Conservation (phyloP, 2,888 invertebrate species). For the Caradrina kadenii region DNA sequence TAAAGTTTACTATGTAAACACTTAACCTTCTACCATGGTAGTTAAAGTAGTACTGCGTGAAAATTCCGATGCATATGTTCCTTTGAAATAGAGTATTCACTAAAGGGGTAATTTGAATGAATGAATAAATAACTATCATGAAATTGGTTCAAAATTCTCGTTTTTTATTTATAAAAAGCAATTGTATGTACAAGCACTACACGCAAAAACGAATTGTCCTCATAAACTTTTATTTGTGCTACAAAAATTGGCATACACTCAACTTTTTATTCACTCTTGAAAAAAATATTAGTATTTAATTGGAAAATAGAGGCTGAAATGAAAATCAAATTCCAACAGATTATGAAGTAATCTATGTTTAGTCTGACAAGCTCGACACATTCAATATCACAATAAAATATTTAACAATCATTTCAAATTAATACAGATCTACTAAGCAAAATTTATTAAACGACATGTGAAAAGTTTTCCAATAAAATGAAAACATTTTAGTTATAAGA, state of each 20-base stretch:
- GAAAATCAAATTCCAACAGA: too few relatives aligned
- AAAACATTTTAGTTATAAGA: conserved; percentile 7
- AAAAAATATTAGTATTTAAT: not conserved
- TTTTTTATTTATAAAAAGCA: conserved; percentile 9
- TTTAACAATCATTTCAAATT: too few relatives aligned
- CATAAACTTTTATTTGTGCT: conserved; percentile 22
- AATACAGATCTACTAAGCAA: too few relatives aligned
- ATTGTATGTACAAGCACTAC: not conserved
- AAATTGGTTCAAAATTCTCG: conserved; percentile 4
- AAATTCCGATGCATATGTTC: not conserved
- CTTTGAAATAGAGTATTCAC: conserved; percentile 7
- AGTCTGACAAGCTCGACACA: not conserved
- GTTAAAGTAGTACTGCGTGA: not conserved
- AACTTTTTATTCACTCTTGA: not conserved
- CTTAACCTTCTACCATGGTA: not conserved
- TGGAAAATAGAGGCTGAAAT: not conserved
- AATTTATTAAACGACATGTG: too few relatives aligned
- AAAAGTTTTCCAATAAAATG: conserved; percentile 7
- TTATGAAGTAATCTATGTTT: not conserved
- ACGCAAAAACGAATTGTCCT: not conserved
- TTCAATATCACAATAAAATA: not conserved
- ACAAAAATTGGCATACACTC: not conserved
- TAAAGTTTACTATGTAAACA: not conserved
- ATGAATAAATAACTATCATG: not conserved
- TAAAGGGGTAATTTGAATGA: conserved; percentile 1